Evolutionary conservation across 2,113 vertebrate species (phyloP).

Genomic region (Caranx ignobilis): DNA sequence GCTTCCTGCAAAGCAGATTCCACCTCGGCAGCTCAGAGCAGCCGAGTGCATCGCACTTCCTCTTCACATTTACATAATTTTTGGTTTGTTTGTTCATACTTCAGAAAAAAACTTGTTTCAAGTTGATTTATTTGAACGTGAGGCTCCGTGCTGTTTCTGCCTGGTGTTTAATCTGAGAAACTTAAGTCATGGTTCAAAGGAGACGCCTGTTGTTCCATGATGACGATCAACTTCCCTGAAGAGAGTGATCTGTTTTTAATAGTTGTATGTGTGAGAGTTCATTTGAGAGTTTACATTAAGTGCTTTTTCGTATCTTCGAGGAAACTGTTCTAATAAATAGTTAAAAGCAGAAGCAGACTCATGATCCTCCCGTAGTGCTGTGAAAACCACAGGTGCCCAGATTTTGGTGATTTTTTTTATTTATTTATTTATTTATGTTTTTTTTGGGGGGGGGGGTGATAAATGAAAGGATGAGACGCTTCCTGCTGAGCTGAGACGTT

Average conservation of each 20-base stretch:
- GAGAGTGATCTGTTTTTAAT: not conserved
- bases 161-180: not conserved
- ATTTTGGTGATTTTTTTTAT: too few relatives aligned
- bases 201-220: not conserved
- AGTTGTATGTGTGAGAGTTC: not conserved
- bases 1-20: conserved; percentile 6
- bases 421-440: too few relatives aligned
- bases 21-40: conserved; percentile 11
- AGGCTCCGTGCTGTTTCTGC: not conserved
- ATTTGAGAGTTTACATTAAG: too few relatives aligned
- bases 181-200: not conserved
- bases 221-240: conserved; percentile 1
- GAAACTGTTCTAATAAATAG: too few relatives aligned
- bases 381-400: too few relatives aligned
- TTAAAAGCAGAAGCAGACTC: too few relatives aligned
- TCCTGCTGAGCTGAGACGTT: not conserved
- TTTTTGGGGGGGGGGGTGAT: not conserved
- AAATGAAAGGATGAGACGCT: not conserved
- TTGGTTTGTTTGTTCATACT: conserved; percentile 5
- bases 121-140: not conserved
- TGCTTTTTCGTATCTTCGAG: too few relatives aligned
- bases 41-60: not conserved
- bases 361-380: too few relatives aligned
- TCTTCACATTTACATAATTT: conserved; percentile 11
- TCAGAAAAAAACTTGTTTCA: not conserved